Conservation (phyloP, 2,888 invertebrate genomes). For the Danaus chrysippus region DNA sequence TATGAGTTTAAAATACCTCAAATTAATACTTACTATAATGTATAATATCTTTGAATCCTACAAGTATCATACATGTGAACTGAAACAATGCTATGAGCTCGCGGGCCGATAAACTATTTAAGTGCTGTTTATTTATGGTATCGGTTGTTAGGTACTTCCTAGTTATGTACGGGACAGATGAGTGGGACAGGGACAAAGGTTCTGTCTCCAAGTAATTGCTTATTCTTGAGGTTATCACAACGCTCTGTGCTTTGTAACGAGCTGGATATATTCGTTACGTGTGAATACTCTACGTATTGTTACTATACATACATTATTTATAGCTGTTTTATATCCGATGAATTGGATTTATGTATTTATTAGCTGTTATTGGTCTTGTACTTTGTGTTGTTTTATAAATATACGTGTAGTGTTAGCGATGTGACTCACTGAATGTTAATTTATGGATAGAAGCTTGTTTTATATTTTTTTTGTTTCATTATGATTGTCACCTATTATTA, state of each 20-base stretch:
- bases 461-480: too few species aligned
- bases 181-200: constrained; percentile 37
- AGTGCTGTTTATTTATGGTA: constrained; percentile 41
- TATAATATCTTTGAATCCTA: neutral
- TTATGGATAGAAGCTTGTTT: too few species aligned
- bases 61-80: constrained; percentile 18
- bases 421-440: too few species aligned
- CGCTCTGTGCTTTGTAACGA: constrained; percentile 28
- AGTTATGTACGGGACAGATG: constrained; percentile 41
- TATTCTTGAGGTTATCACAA: constrained; percentile 35
- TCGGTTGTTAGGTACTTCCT: constrained; percentile 44
- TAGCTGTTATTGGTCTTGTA: neutral
- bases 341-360: constrained; percentile 23
- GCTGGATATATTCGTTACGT: constrained; percentile 33
- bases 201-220: constrained; percentile 38
- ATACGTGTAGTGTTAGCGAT: too few species aligned
- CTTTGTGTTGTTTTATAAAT: neutral
- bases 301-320: constrained; percentile 24
- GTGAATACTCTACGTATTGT: constrained; percentile 29
- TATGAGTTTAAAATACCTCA: too few species aligned
- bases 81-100: constrained; percentile 31
- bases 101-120: constrained; percentile 32
- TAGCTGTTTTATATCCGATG: constrained; percentile 26
- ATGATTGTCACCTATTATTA: too few species aligned
- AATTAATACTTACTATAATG: neutral